Evolutionary conservation across 2,113 vertebrate species (phyloP).

Genomic region (Andinoacara biseriatus): DNA sequence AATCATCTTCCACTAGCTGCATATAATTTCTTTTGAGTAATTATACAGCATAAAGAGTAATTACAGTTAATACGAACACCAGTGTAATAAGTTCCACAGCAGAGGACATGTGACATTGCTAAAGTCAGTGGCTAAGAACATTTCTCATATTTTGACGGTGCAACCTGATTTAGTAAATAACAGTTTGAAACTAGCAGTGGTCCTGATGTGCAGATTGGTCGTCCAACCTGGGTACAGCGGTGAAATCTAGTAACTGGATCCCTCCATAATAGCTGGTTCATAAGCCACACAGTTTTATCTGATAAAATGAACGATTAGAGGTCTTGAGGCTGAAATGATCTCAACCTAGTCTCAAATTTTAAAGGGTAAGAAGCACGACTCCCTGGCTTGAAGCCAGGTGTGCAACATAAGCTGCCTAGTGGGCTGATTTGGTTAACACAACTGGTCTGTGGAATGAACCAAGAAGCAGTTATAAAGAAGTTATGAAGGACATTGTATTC

Average conservation of each 20-base stretch:
- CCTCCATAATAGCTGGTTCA: background rate
- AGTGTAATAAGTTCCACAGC: background rate
- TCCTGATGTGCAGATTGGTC: background rate
- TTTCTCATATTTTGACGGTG: background rate
- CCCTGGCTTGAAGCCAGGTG: background rate
- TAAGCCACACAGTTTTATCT: rapidly evolving
- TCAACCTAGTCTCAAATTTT: background rate
- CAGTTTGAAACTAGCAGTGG: background rate
- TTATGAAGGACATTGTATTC: too few relatives aligned
- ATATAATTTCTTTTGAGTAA: too few relatives aligned
- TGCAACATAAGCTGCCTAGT: too few relatives aligned
- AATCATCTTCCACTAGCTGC: too few relatives aligned
- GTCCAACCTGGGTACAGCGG: background rate
- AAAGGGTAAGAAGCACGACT: background rate
- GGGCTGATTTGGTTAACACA: too few relatives aligned
- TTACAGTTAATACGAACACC: background rate
- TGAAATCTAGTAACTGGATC: background rate
- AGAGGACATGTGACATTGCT: rapidly evolving
- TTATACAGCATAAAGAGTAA: background rate
- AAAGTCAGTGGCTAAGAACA: background rate
- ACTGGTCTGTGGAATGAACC: background rate
- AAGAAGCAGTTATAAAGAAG: background rate
- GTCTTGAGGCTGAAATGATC: background rate
- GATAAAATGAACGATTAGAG: background rate
- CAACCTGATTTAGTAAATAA: background rate